Base-by-base conservation (phyloP, 2,797 vertebrate species). In the Falco biarmicus region DNA sequence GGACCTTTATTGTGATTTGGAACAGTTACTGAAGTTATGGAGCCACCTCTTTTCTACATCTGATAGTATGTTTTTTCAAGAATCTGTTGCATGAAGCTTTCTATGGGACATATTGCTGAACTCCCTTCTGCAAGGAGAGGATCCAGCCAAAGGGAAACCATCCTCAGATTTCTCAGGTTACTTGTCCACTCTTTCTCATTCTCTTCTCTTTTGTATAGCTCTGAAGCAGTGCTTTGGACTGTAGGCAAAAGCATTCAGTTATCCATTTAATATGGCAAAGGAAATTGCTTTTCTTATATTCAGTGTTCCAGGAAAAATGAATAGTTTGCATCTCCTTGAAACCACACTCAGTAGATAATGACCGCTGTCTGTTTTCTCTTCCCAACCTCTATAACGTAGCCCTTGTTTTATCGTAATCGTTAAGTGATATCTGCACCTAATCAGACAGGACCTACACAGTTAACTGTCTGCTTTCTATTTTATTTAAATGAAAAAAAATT, bases 1-100 rank as follows among this genome's bases (percentile, higher is more conserved):
- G 65, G 34, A 81, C 84, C 57, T 95, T 93, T 29, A 1, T 16
- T 85, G 57, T 90, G 50, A 78, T 91, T 93, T 88, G 22, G 9
- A 85, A 48, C 17, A 63, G 24, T 75, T 64, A 41, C 4, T 71
- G 79, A 64, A 81, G 26, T 59, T 89, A 71, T 24, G 59, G 54
- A 92, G 45, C 22, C 66, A 73, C 17, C 61, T 91, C 24, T 93
- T 79, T 70, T 75, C 64, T 92, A 10, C 34, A 47, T 51, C 19
- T 71, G 45, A 65, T 16, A 78, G 32, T 39, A 26, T 25, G 34
- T 64, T 54, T 13, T 86, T 91, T 85, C 32, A 14, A 10, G 26
- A 57, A 4, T 60, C 14, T 71, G 28, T 79, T 73, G 47, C 59
- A 41, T 22, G 19, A 65, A 75, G 34, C 6, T 75, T 82, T 83